phyloP scores from a whole-genome alignment of 2,113 vertebrate species.

The Gobio gobio region DNA sequence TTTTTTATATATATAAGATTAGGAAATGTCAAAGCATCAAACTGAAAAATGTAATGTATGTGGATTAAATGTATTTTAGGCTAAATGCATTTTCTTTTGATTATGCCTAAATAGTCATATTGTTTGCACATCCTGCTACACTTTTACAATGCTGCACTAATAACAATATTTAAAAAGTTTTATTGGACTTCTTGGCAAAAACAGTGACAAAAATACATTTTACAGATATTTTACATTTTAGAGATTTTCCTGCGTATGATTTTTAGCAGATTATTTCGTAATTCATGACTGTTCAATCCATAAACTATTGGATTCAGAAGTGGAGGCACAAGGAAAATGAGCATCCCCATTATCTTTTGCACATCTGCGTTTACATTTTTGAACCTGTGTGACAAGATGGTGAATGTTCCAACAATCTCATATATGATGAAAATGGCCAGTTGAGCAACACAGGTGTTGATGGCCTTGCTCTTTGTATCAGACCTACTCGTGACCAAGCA shows the following conservation, averaged over 20 bases:
- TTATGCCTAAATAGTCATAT: not conserved
- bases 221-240: not conserved
- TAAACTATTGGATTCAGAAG: conserved; percentile 77
- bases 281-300: conserved; percentile 72
- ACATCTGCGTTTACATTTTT: conserved; percentile 66
- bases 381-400: conserved; percentile 74
- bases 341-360: conserved; percentile 75
- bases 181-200: not conserved
- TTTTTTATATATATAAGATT: not conserved
- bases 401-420: conserved; percentile 70
- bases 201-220: conserved; percentile 30
- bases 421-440: conserved; percentile 71
- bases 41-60: not conserved
- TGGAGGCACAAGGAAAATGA: conserved; percentile 73
- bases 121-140: not conserved
- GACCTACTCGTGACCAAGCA: conserved; percentile 64
- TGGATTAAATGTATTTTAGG: not conserved
- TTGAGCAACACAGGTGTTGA: conserved; percentile 74
- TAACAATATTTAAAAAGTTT: not conserved
- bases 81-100: not conserved
- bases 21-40: not conserved
- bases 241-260: conserved; percentile 56
- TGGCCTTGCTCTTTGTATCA: conserved; percentile 67
- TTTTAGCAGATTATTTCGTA: conserved; percentile 63
- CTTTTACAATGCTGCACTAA: not conserved